A percentile compares a stretch with the other conserved stretches of the same genome.
phyloP scores from a whole-genome alignment of 1,140 invertebrate genomes.

The Drosophila nigrodunni region DNA sequence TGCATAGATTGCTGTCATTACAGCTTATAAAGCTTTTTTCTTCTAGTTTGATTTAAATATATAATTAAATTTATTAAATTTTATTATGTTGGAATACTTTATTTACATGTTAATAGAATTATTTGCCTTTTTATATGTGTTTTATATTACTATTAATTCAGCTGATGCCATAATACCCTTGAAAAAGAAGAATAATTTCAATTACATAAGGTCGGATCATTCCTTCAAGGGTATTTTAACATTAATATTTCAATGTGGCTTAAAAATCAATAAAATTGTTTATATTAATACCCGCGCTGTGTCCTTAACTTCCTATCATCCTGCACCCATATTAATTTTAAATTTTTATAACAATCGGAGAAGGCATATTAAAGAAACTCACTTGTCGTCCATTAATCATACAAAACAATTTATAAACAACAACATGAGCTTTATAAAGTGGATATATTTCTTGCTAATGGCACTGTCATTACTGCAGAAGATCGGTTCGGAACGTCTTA shows the following conservation, averaged over 20 bases:
- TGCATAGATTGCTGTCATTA: constrained; percentile 13
- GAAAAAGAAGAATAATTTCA: no score
- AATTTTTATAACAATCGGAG: no score
- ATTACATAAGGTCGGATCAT: no score
- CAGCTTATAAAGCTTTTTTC: constrained; percentile 25
- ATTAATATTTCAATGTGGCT: no score
- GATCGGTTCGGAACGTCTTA: not conserved
- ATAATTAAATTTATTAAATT: constrained; percentile 38
- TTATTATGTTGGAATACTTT: constrained; percentile 23
- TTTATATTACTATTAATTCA: not conserved
- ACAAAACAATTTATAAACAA: not conserved
- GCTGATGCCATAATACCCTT: no score
- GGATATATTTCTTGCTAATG: not conserved
- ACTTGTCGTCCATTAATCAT: not conserved
- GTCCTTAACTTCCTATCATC: no score
- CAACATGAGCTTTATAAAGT: not conserved
- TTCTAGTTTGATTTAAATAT: constrained; percentile 16
- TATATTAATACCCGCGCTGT: no score
- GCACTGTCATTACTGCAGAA: not conserved
- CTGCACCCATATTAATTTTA: no score
- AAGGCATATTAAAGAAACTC: no score
- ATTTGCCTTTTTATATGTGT: not conserved
- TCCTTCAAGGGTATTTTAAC: no score
- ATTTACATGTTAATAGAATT: constrained; percentile 23
- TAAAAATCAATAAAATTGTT: no score